Evolutionary conservation across 2,888 invertebrate species (phyloP).

Genomic region (Lysandra bellargus): DNA sequence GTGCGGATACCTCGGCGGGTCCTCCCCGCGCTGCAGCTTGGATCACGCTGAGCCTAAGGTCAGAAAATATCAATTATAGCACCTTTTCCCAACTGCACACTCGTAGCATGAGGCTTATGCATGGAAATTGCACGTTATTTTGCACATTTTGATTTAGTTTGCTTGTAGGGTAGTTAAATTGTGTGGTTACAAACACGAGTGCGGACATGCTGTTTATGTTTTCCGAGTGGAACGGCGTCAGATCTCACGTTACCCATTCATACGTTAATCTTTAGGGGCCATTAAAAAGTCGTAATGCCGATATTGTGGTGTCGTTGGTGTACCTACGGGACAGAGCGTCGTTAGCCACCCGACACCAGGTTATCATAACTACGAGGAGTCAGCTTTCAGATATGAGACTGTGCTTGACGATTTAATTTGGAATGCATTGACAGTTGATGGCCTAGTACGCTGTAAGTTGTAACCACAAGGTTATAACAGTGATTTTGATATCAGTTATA

Average conservation of each 20-base stretch:
- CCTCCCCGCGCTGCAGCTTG: conserved; percentile 77
- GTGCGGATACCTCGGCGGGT: conserved; percentile 82
- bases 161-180: conserved; percentile 57
- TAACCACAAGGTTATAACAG: background rate
- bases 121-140: conserved; percentile 2
- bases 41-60: conserved; percentile 77
- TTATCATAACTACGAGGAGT: conserved; percentile 61
- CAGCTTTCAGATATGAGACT: conserved; percentile 49
- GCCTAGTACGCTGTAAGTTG: conserved; percentile 7
- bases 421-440: conserved; percentile 47
- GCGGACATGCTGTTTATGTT: conserved; percentile 69
- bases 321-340: conserved; percentile 76
- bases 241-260: conserved; percentile 77
- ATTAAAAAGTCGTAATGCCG: conserved; percentile 74
- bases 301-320: conserved; percentile 55
- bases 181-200: conserved; percentile 57
- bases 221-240: conserved; percentile 58
- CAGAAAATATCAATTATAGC: conserved; percentile 48
- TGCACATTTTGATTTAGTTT: conserved; percentile 13
- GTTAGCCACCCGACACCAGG: conserved; percentile 75
- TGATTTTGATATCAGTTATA: conserved; percentile 2
- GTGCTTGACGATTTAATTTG: conserved; percentile 54
- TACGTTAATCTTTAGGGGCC: conserved; percentile 70
- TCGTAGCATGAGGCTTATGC: conserved; percentile 27
- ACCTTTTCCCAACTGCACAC: conserved; percentile 34